Evolutionary conservation across 2,113 vertebrate species (phyloP).

Genomic region (Echinops telfairi): DNA sequence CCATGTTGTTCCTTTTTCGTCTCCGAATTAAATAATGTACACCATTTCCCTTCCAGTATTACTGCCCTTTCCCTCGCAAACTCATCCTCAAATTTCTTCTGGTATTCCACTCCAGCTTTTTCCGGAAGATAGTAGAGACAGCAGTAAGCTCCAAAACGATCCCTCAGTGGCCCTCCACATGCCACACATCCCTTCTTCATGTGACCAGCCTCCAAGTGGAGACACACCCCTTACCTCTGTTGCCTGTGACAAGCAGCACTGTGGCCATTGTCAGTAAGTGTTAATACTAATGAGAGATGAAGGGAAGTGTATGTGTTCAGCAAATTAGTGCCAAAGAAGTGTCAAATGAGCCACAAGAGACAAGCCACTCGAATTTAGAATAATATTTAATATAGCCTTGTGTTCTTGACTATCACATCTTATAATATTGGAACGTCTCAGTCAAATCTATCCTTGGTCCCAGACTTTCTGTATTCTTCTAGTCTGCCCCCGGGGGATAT

Average conservation of each 20-base stretch:
- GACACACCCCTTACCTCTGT: background rate
- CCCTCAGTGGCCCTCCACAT: background rate
- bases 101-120: background rate
- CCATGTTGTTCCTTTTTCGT: background rate
- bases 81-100: background rate
- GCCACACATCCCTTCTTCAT: background rate
- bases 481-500: background rate
- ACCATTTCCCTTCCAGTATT: background rate
- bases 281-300: conserved; percentile 64
- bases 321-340: conserved; percentile 66
- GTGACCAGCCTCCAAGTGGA: background rate
- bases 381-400: conserved; percentile 69
- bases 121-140: conserved; percentile 10
- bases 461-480: conserved; percentile 39
- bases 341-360: conserved; percentile 55
- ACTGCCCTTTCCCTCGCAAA: background rate
- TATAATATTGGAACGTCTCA: conserved; percentile 57
- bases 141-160: background rate
- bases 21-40: conserved; percentile 44
- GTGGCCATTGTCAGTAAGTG: conserved; percentile 31
- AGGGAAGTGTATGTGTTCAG: conserved; percentile 61
- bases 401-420: conserved; percentile 60
- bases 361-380: conserved; percentile 53
- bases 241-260: conserved; percentile 11
- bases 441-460: conserved; percentile 52